phyloP scores from a whole-genome alignment of 2,797 vertebrate species.

The Neosilurus hyrtlii region DNA sequence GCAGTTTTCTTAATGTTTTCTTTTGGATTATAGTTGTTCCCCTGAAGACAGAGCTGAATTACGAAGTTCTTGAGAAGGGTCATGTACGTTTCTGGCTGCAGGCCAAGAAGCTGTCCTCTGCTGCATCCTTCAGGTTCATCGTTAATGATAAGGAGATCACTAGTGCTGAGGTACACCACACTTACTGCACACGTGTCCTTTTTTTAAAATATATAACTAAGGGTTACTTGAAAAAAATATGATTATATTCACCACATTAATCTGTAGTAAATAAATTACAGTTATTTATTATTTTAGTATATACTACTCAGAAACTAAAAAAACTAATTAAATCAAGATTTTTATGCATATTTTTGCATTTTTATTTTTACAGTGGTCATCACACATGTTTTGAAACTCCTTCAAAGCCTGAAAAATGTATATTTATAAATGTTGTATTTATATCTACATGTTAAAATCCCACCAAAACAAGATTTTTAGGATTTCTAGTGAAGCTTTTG shows the following conservation, averaged over 20 bases:
- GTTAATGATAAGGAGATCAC: constrained; percentile 88
- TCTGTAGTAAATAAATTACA: neutral
- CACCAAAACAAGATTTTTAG: no score
- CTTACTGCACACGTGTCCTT: neutral
- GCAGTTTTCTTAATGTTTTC: neutral
- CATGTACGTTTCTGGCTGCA: constrained; percentile 96
- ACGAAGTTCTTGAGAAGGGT: constrained; percentile 90
- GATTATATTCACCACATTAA: neutral
- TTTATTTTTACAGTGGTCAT: no score
- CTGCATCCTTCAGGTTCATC: constrained; percentile 84
- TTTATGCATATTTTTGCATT: no score
- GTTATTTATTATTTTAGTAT: no score
- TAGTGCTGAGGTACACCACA: constrained; percentile 77
- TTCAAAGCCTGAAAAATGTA: no score
- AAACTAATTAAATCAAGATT: no score
- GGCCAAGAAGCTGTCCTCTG: constrained; percentile 81
- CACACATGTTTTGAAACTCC: no score
- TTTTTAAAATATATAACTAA: neutral
- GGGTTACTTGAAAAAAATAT: neutral
- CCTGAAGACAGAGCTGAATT: constrained; percentile 88
- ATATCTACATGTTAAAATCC: no score
- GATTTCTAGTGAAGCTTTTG: no score
- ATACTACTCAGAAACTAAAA: no score
- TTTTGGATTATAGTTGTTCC: constrained; percentile 85
- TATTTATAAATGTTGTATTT: no score